These are phyloP conservation scores for Falco cherrug DNA, from an alignment of 2,797 vertebrate genomes.

Conservation along the genomic window DNA sequence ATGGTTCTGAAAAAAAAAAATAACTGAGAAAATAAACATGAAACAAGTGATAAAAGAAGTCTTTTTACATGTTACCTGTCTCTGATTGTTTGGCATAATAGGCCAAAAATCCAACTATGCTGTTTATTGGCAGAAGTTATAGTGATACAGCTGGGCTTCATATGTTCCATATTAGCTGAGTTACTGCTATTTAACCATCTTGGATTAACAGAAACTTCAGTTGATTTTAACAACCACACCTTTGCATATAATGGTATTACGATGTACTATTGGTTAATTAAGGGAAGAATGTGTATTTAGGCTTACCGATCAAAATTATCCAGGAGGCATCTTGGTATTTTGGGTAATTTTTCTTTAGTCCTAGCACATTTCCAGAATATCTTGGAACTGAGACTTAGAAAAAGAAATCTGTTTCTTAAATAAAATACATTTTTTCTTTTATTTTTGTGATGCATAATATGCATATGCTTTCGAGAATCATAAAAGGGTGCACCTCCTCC, in stretches of 20 bases:
- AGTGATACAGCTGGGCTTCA: slow-evolving; percentile 38
- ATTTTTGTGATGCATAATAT: background rate
- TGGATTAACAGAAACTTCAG: slow-evolving; percentile 49
- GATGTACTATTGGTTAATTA: background rate
- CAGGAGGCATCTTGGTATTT: background rate
- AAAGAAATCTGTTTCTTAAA: background rate
- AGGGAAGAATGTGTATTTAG: background rate
- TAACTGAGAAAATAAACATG: background rate
- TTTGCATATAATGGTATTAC: background rate
- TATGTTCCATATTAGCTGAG: background rate
- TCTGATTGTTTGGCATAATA: background rate
- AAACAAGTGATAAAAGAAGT: background rate
- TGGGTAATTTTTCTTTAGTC: background rate
- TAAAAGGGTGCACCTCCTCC: background rate
- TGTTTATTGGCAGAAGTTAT: slow-evolving; percentile 32
- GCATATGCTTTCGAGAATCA: background rate
- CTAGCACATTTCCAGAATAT: background rate
- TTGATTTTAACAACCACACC: slow-evolving; percentile 1
- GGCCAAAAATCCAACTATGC: background rate
- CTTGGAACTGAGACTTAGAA: background rate
- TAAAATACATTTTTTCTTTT: background rate
- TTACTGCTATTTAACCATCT: slow-evolving; percentile 26
- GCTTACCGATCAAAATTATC: background rate
- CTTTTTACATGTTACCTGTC: background rate
- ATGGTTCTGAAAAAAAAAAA: background rate